Conservation (phyloP, 2,797 vertebrate genomes). For the Valencia hispanica region DNA sequence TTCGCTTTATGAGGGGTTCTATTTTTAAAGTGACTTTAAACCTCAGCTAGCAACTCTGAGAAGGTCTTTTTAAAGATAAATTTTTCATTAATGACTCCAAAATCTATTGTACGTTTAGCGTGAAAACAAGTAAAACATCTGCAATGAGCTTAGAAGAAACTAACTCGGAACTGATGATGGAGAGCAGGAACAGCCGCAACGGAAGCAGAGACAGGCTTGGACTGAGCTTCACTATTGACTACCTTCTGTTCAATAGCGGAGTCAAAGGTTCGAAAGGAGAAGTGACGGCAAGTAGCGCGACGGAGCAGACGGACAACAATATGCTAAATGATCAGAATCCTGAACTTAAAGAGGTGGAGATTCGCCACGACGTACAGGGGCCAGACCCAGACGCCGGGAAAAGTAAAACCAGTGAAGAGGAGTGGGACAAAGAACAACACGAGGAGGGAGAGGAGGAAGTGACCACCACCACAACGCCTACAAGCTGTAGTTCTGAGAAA, state of each 20-base stretch:
- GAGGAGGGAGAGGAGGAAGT: conserved; percentile 56
- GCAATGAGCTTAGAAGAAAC: conserved; percentile 55
- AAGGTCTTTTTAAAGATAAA: conserved; percentile 24
- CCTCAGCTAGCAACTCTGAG: conserved; percentile 30
- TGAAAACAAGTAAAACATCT: conserved; percentile 36
- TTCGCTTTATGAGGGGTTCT: conserved; percentile 35
- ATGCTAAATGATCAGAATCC: conserved; percentile 55
- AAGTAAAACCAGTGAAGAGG: conserved; percentile 54
- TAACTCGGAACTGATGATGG: conserved; percentile 65
- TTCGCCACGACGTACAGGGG: conserved; percentile 37
- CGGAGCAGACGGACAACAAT: conserved; percentile 41
- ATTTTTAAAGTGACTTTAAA: conserved; percentile 42
- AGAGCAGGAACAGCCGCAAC: conserved; percentile 57
- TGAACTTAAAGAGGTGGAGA: conserved; percentile 52
- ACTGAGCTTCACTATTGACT: conserved; percentile 86
- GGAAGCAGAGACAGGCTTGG: conserved; percentile 70
- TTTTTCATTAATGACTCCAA: conserved; percentile 35
- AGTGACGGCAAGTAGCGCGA: conserved; percentile 43
- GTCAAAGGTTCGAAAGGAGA: conserved; percentile 64
- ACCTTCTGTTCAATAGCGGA: conserved; percentile 80
- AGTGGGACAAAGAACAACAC: conserved; percentile 49
- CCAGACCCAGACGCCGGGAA: conserved; percentile 42
- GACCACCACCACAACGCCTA: conserved; percentile 53
- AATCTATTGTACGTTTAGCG: conserved; percentile 20
- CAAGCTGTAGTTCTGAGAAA: conserved; percentile 38